A percentile compares a stretch with the other conserved stretches of the same genome.
Conservation (phyloP, 1,140 invertebrate species). For the Laupala kohalensis region DNA sequence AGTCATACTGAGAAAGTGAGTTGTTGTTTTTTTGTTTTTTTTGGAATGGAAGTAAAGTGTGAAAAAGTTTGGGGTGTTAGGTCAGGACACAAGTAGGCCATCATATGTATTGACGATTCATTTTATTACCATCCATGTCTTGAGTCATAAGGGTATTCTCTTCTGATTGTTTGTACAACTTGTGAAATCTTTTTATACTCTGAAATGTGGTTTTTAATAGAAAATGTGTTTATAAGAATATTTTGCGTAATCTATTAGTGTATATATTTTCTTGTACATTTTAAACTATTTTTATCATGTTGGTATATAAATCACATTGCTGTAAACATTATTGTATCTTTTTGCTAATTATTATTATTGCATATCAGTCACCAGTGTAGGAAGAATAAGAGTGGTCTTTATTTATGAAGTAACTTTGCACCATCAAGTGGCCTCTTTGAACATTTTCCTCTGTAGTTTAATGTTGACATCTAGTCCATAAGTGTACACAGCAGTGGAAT, state of each 20-base stretch:
- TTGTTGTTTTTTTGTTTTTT: too few relatives aligned
- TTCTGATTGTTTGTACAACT: neutral
- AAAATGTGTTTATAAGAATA: neutral
- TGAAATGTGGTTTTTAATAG: neutral
- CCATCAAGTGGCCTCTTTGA: neutral
- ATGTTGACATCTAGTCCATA: neutral
- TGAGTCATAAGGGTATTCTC: neutral
- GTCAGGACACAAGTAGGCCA: neutral
- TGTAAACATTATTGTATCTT: neutral
- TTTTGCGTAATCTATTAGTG: neutral
- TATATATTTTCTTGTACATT: neutral
- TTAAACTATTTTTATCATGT: neutral
- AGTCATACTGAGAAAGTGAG: too few relatives aligned
- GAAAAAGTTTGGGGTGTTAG: neutral
- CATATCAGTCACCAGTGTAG: neutral
- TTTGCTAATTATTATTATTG: neutral
- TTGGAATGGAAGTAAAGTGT: too few relatives aligned
- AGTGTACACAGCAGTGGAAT: neutral
- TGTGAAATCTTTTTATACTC: neutral
- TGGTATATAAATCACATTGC: neutral
- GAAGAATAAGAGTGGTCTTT: neutral
- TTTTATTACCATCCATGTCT: neutral
- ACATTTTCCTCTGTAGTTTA: neutral
- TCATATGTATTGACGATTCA: neutral
- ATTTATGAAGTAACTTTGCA: neutral